These are phyloP conservation scores for Glaucopsyche alexis DNA, from an alignment of 2,888 invertebrate species.

Conservation along the genomic window DNA sequence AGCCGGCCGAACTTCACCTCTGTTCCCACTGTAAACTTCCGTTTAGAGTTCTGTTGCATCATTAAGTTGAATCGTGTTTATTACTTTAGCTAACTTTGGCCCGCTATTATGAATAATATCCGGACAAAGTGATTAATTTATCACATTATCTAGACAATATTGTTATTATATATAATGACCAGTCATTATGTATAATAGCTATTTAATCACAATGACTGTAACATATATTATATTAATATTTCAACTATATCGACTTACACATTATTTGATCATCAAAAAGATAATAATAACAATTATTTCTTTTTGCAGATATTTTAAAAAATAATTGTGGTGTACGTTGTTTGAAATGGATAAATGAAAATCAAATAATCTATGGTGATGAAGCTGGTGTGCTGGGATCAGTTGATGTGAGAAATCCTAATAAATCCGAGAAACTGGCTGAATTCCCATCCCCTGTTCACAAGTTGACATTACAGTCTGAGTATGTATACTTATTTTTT, in stretches of 20 bases:
- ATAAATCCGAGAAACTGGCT: slow-evolving; percentile 45
- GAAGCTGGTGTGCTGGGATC: slow-evolving; percentile 63
- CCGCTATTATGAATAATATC: too few relatives aligned
- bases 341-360: slow-evolving; percentile 66
- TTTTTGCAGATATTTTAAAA: slow-evolving; percentile 55
- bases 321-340: slow-evolving; percentile 66
- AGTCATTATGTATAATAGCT: too few relatives aligned
- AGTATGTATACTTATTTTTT: slow-evolving; percentile 51
- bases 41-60: too few relatives aligned
- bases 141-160: too few relatives aligned
- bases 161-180: too few relatives aligned
- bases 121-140: too few relatives aligned
- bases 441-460: slow-evolving; percentile 68
- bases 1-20: too few relatives aligned
- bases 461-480: slow-evolving; percentile 53
- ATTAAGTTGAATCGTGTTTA: too few relatives aligned
- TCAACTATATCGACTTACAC: neutral
- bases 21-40: too few relatives aligned
- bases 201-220: too few relatives aligned
- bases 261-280: neutral
- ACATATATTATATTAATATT: too few relatives aligned
- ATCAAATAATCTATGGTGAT: slow-evolving; percentile 64
- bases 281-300: neutral
- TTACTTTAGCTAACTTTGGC: too few relatives aligned
- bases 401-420: slow-evolving; percentile 60